Percentiles rank a stretch among this genome's conserved stretches.
Evolutionary conservation across 2,888 invertebrate species (phyloP).

Genomic region (Periphyllus acericola): DNA sequence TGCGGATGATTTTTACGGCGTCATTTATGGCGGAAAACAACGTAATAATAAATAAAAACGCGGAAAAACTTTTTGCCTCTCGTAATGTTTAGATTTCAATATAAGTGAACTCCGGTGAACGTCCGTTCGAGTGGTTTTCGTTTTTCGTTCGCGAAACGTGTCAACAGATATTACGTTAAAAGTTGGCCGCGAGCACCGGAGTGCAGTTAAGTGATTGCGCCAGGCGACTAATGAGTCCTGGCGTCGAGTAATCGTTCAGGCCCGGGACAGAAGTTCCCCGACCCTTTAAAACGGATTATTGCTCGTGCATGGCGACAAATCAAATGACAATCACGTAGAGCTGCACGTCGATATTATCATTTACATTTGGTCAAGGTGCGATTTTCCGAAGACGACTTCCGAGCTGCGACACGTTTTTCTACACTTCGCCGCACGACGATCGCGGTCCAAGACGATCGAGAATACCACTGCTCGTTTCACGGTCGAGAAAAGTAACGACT

Average conservation of each 20-base stretch:
- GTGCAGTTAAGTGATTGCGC: background rate
- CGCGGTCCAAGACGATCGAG: too few relatives aligned
- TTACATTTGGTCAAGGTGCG: too few relatives aligned
- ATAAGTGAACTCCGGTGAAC: background rate
- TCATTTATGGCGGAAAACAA: too few relatives aligned
- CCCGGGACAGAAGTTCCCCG: background rate
- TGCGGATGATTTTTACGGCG: too few relatives aligned
- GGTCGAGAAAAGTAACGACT: too few relatives aligned
- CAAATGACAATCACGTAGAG: too few relatives aligned
- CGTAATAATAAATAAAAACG: too few relatives aligned
- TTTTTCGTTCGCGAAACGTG: background rate
- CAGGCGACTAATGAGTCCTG: constrained; percentile 3
- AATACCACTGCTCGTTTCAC: too few relatives aligned
- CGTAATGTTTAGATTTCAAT: background rate
- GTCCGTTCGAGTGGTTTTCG: background rate
- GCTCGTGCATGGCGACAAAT: background rate
- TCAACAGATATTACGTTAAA: constrained; percentile 21
- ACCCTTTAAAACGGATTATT: background rate
- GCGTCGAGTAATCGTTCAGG: background rate
- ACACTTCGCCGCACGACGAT: too few relatives aligned
- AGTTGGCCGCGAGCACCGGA: background rate
- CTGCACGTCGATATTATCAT: too few relatives aligned
- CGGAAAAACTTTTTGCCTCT: background rate
- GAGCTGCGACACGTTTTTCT: too few relatives aligned
- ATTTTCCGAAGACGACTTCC: too few relatives aligned